Percentiles rank a stretch among this genome's conserved stretches.
Evolutionary conservation across 2,797 vertebrate species (phyloP).

Genomic region (Megalops cyprinoides): DNA sequence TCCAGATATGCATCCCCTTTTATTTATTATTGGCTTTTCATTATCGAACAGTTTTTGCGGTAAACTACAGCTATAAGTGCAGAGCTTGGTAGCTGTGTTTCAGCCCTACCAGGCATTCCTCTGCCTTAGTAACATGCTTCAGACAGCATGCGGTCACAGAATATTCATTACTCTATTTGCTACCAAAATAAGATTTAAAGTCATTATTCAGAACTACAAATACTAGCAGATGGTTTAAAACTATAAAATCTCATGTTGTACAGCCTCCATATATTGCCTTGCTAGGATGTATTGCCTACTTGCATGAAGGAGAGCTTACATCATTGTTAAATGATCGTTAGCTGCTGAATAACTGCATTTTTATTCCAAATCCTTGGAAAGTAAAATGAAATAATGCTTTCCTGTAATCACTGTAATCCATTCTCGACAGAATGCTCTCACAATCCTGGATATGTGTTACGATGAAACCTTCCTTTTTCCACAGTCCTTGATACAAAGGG

Average conservation of each 20-base stretch:
- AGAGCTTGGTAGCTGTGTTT: constrained; percentile 27
- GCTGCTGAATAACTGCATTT: not conserved
- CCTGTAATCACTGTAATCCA: not conserved
- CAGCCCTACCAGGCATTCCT: constrained; percentile 35
- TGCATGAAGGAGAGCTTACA: constrained; percentile 8
- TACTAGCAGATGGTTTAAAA: constrained; percentile 8
- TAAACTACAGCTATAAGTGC: constrained; percentile 37
- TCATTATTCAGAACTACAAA: constrained; percentile 22
- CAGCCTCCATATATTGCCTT: constrained; percentile 19
- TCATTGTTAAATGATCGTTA: constrained; percentile 25
- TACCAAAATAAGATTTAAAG: constrained; percentile 22
- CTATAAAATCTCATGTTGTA: not conserved
- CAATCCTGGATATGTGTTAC: constrained; percentile 27
- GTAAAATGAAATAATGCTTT: not conserved
- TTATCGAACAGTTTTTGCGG: constrained; percentile 34
- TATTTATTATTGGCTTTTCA: not conserved
- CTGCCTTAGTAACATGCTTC: constrained; percentile 41
- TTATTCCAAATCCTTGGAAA: not conserved
- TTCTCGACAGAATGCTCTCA: constrained; percentile 13
- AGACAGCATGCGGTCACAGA: constrained; percentile 39
- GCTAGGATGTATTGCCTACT: not conserved
- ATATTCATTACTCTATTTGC: constrained; percentile 33
- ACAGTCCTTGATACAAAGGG: constrained; percentile 23
- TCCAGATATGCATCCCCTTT: constrained; percentile 42
- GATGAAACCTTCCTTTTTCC: not conserved